phyloP scores from a whole-genome alignment of 2,113 vertebrate genomes.

The Bucco capensis region DNA sequence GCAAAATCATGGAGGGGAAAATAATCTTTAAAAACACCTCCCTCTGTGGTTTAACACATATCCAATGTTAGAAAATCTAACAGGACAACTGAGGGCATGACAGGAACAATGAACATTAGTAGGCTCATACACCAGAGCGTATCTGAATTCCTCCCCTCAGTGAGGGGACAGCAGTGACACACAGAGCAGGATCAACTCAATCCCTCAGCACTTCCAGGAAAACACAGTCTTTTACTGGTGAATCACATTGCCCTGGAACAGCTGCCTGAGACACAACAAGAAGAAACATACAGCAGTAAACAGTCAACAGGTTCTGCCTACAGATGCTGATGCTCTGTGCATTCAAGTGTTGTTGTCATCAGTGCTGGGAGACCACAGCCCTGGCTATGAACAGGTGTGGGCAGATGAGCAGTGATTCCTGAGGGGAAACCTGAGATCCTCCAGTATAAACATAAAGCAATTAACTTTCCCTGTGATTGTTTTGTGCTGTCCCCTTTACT shows the following conservation, averaged over 20 bases:
- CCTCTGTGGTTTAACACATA: neutral
- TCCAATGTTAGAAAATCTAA: neutral
- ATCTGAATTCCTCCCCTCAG: neutral
- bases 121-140: neutral
- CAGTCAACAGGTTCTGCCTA: neutral
- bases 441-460: neutral
- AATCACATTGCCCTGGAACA: neutral
- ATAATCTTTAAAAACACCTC: neutral
- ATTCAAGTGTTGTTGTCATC: neutral
- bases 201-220: neutral
- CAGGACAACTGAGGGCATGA: rapidly evolving
- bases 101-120: neutral
- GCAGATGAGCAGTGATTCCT: neutral
- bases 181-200: neutral
- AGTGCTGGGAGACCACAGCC: neutral
- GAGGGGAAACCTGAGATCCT: neutral
- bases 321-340: rapidly evolving
- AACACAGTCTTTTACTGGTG: neutral
- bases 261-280: neutral
- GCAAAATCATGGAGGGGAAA: neutral
- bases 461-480: neutral
- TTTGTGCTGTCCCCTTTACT: neutral
- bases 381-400: neutral
- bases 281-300: neutral
- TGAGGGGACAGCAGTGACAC: neutral